These are phyloP conservation scores for Aphidoletes aphidimyza DNA, from an alignment of 2,888 invertebrate species.

Conservation along the genomic window DNA sequence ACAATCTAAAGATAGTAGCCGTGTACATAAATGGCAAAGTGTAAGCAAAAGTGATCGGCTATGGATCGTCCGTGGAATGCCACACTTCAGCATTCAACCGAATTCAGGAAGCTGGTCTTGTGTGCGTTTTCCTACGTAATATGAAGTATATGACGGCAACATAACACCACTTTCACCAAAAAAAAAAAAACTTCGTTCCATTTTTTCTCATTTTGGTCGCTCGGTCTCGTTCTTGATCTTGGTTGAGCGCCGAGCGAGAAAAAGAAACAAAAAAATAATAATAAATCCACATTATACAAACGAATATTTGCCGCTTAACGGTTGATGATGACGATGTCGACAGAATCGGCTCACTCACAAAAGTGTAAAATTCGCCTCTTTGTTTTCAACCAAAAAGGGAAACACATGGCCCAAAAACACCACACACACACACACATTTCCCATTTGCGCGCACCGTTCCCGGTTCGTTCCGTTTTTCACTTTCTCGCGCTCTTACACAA, in stretches of 20 bases:
- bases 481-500: no score
- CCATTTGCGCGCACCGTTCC: not conserved
- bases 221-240: not conserved
- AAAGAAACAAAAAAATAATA: not conserved
- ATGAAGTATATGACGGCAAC: slow-evolving; percentile 10
- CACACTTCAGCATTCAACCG: slow-evolving; percentile 1
- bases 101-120: not conserved
- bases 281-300: slow-evolving; percentile 36
- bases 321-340: slow-evolving; percentile 49
- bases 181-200: no score
- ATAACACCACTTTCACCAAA: slow-evolving; percentile 40
- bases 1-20: no score
- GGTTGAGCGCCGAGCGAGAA: not conserved
- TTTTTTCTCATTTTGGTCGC: not conserved
- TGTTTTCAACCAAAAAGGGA: slow-evolving; percentile 30
- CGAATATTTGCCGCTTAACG: slow-evolving; percentile 11
- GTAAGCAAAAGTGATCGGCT: slow-evolving; percentile 9
- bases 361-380: slow-evolving; percentile 34
- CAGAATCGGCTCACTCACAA: slow-evolving; percentile 11
- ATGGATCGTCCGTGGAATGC: not conserved
- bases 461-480: no score
- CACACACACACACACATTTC: no score
- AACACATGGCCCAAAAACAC: slow-evolving; percentile 5
- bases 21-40: not conserved
- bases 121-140: not conserved